Percentiles rank a stretch among this genome's conserved stretches.
Evolutionary conservation across 2,888 invertebrate species (phyloP).

Genomic region (Taenaris catops): DNA sequence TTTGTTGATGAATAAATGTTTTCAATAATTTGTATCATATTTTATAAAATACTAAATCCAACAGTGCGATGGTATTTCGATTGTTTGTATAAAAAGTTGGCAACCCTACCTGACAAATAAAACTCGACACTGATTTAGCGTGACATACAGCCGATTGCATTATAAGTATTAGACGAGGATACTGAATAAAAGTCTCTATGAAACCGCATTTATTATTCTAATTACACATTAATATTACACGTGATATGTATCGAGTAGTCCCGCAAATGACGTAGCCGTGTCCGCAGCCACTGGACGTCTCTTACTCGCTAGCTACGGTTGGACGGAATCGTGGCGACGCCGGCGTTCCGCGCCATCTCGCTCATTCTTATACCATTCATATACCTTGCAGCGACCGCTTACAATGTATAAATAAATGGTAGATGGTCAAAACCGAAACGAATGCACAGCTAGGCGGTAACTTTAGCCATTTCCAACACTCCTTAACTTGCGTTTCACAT

Average conservation of each 20-base stretch:
- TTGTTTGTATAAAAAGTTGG: too few relatives aligned
- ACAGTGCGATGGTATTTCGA: too few relatives aligned
- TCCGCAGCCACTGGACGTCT: constrained; percentile 79
- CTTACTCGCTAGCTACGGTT: constrained; percentile 80
- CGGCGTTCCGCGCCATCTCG: constrained; percentile 42
- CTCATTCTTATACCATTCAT: constrained; percentile 14
- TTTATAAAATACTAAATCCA: too few relatives aligned
- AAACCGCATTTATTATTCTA: constrained; percentile 73
- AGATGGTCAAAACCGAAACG: constrained; percentile 1
- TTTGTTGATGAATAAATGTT: too few relatives aligned
- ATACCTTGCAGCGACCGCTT: not conserved
- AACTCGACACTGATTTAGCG: constrained; percentile 45
- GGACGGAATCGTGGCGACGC: constrained; percentile 79
- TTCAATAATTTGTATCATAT: too few relatives aligned
- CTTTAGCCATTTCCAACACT: too few relatives aligned
- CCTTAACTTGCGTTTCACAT: too few relatives aligned
- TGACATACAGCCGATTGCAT: constrained; percentile 75
- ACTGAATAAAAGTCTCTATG: constrained; percentile 80
- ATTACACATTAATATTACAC: constrained; percentile 82
- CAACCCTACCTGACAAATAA: too few relatives aligned
- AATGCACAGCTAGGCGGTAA: constrained; percentile 11
- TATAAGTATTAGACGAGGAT: constrained; percentile 71
- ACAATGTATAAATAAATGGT: not conserved
- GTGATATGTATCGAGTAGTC: constrained; percentile 88
- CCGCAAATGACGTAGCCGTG: constrained; percentile 81